These are phyloP conservation scores for Campoletis raptor DNA, from an alignment of 2,888 invertebrate genomes.

Conservation along the genomic window DNA sequence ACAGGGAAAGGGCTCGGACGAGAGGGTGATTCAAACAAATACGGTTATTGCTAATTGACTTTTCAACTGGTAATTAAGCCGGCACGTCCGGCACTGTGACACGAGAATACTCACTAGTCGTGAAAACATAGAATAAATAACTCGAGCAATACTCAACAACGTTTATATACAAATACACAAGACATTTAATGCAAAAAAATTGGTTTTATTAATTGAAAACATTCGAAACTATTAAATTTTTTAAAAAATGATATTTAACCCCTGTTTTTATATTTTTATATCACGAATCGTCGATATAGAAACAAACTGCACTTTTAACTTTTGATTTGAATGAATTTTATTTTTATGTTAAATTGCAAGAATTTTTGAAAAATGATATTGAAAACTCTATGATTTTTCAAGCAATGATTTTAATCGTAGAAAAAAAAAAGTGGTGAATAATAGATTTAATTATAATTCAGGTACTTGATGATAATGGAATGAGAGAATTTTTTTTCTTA, in stretches of 20 bases:
- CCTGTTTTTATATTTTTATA: background rate
- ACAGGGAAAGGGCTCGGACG: background rate
- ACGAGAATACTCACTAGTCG: conserved; percentile 52
- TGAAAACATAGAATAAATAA: conserved; percentile 47
- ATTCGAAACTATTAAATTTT: background rate
- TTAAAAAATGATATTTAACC: background rate
- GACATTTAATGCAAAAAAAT: background rate
- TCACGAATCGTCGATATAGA: too few relatives aligned
- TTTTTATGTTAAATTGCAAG: too few relatives aligned
- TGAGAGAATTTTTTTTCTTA: background rate
- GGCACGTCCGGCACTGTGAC: conserved; percentile 72
- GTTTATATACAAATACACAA: background rate
- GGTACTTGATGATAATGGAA: too few relatives aligned
- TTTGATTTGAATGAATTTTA: background rate
- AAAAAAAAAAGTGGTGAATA: too few relatives aligned
- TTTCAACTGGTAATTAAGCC: conserved; percentile 80
- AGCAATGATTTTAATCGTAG: background rate
- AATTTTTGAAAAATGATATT: background rate
- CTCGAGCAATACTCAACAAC: conserved; percentile 36
- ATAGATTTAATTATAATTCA: background rate
- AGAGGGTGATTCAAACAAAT: conserved; percentile 76
- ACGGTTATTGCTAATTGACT: conserved; percentile 81
- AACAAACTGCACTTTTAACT: too few relatives aligned
- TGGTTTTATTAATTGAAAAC: background rate
- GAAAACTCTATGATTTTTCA: background rate